Conservation (phyloP, 1,140 invertebrate species). For the Leptinotarsa lineolata region DNA sequence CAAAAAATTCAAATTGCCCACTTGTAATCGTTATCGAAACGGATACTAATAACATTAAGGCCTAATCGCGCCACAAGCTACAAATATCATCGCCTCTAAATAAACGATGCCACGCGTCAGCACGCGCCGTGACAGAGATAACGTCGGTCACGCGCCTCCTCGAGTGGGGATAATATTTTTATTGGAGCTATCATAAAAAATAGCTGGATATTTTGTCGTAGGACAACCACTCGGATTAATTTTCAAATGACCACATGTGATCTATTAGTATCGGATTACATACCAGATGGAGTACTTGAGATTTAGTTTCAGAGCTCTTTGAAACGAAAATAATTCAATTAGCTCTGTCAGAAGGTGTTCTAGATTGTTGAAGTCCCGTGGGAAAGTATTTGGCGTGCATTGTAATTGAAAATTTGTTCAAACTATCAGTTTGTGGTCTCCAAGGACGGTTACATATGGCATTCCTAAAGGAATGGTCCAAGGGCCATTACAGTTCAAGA, state of each 20-base stretch:
- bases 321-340: too few relatives aligned
- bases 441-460: too few relatives aligned
- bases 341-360: too few relatives aligned
- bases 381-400: too few relatives aligned
- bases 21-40: neutral
- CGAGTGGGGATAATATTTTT: neutral
- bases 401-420: too few relatives aligned
- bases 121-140: neutral
- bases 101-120: neutral
- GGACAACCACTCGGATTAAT: neutral
- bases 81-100: constrained; percentile 8
- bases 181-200: constrained; percentile 3
- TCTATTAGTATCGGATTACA: too few relatives aligned
- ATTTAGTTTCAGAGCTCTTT: too few relatives aligned
- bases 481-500: too few relatives aligned
- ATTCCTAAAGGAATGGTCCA: too few relatives aligned
- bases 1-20: constrained; percentile 3
- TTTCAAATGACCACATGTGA: neutral
- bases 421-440: too few relatives aligned
- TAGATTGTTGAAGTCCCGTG: too few relatives aligned
- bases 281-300: too few relatives aligned
- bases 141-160: neutral
- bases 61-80: constrained; percentile 1
- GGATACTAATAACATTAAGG: constrained; percentile 1
- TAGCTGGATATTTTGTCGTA: neutral